Evolutionary conservation across 2,113 vertebrate genomes (phyloP).

Genomic region (Antechinus stuartii): DNA sequence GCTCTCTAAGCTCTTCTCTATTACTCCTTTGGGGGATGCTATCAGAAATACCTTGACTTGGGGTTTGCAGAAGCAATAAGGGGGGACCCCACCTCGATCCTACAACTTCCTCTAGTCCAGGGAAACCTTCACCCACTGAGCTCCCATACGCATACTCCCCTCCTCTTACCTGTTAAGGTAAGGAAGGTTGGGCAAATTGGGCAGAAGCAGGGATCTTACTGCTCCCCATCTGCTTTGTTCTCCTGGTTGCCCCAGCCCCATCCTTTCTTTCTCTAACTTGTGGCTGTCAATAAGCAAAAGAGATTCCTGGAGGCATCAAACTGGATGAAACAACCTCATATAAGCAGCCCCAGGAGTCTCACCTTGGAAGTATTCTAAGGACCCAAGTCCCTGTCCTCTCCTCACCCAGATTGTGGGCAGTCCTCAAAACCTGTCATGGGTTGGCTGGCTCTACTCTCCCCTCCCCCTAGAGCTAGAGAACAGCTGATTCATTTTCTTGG

Average conservation of each 20-base stretch:
- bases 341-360: not conserved
- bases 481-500: conserved; percentile 78
- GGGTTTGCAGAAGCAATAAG: not conserved
- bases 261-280: not conserved
- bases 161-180: not conserved
- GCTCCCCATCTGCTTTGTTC: not conserved
- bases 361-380: not conserved
- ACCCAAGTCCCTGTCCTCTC: not conserved
- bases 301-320: not conserved
- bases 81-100: not conserved
- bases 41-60: fast-evolving
- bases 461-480: conserved; percentile 39
- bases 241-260: not conserved
- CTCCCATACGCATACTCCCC: not conserved
- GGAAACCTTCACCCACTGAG: not conserved
- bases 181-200: not conserved
- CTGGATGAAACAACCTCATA: fast-evolving
- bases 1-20: not conserved
- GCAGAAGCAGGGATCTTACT: not conserved
- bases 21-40: not conserved
- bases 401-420: conserved; percentile 13
- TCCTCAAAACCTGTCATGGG: not conserved
- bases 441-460: not conserved
- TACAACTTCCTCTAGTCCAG: not conserved
- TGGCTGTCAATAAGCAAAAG: not conserved